Percentiles rank a stretch among this genome's conserved stretches.
These are phyloP conservation scores for Timema podura DNA, from an alignment of 2,888 invertebrate genomes.

Conservation along the genomic window DNA sequence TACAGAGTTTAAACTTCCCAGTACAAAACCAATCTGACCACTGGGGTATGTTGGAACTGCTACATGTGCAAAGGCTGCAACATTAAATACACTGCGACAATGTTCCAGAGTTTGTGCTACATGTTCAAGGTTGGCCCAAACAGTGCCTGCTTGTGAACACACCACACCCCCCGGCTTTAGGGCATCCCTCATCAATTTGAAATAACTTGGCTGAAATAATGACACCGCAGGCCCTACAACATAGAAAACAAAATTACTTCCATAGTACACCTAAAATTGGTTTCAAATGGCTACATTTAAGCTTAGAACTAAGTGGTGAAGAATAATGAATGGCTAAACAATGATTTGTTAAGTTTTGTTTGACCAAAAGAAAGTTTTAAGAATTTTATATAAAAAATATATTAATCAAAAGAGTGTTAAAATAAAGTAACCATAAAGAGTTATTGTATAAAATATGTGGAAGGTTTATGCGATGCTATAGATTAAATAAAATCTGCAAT, in stretches of 20 bases:
- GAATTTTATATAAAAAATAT: no score
- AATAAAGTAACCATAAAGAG: no score
- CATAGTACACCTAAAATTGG: no score
- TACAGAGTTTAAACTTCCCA: conserved; percentile 71
- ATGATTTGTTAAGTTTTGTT: no score
- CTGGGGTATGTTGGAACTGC: conserved; percentile 95
- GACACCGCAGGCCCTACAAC: conserved; percentile 61
- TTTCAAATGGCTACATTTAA: no score
- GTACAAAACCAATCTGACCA: conserved; percentile 93
- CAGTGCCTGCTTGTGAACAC: conserved; percentile 88
- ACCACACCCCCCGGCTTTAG: conserved; percentile 82
- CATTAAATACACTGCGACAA: conserved; percentile 73
- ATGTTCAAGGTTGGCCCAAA: conserved; percentile 67
- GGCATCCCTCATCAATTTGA: conserved; percentile 76
- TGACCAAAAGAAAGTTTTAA: no score
- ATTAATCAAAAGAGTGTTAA: no score
- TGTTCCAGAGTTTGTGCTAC: conserved; percentile 71
- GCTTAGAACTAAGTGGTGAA: no score
- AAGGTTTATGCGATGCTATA: no score
- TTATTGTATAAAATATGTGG: no score
- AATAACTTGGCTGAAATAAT: conserved; percentile 78
- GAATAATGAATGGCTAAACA: no score
- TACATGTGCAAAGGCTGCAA: conserved; percentile 73
- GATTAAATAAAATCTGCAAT: no score
- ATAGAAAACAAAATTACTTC: background rate